A percentile compares a stretch with the other conserved stretches of the same genome.
Conservation (phyloP, 2,888 invertebrate species). For the Rotaria sp. region DNA sequence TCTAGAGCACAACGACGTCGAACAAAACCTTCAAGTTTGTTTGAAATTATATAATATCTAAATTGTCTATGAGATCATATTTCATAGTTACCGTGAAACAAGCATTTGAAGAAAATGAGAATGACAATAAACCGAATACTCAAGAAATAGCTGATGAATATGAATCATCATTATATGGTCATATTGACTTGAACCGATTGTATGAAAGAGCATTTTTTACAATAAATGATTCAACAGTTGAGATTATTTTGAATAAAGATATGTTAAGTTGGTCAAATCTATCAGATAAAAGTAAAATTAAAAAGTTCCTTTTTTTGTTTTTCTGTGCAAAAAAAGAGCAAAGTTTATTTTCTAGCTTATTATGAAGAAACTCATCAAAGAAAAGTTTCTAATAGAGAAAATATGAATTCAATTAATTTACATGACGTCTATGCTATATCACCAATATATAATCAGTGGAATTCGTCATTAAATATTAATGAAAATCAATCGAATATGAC, state of each 20-base stretch:
- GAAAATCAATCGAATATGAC: neutral
- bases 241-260: neutral
- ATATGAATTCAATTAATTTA: neutral
- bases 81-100: neutral
- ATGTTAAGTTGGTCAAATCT: neutral
- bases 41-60: neutral
- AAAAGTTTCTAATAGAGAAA: neutral
- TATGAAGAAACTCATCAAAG: neutral
- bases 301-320: neutral
- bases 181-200: neutral
- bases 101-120: constrained; percentile 21
- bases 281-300: neutral
- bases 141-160: neutral
- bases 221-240: neutral
- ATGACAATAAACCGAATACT: neutral
- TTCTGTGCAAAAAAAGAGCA: neutral
- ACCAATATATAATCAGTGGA: neutral
- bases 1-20: neutral
- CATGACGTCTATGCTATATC: neutral
- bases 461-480: neutral
- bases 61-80: neutral
- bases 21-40: neutral
- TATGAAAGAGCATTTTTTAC: constrained; percentile 17
- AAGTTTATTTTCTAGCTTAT: neutral
- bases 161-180: neutral